Evolutionary conservation across 2,797 vertebrate genomes (phyloP).

Genomic region (Salarias fasciatus): DNA sequence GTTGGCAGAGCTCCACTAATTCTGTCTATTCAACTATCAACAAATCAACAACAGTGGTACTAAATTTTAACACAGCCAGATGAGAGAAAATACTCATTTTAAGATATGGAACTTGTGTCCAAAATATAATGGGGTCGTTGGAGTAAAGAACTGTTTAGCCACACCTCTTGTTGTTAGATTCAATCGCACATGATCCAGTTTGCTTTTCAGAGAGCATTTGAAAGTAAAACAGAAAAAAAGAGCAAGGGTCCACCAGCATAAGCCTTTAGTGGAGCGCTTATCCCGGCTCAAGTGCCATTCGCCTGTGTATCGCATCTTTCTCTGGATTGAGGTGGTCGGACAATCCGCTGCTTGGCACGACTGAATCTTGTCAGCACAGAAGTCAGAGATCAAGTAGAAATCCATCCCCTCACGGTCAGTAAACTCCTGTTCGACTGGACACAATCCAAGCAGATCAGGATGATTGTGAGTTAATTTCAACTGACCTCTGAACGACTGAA

Average conservation of each 20-base stretch:
- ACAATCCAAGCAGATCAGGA: not conserved
- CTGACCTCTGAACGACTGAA: not conserved
- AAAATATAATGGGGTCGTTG: not conserved
- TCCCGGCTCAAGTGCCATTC: not conserved
- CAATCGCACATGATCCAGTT: not conserved
- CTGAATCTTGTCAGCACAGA: not conserved
- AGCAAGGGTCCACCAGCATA: not conserved
- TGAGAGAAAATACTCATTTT: not conserved
- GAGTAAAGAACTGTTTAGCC: not conserved
- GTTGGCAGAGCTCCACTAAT: too few species aligned
- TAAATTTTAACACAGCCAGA: too few species aligned
- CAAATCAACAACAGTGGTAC: too few species aligned
- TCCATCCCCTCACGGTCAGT: not conserved
- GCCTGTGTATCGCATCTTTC: not conserved
- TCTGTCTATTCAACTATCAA: too few species aligned
- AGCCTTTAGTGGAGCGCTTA: not conserved
- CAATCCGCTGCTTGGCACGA: conserved; percentile 2
- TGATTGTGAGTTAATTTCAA: conserved; percentile 2
- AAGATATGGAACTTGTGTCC: not conserved
- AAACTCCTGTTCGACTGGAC: too few species aligned
- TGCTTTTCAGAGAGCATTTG: not conserved
- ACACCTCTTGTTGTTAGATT: not conserved
- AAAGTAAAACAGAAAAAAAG: not conserved
- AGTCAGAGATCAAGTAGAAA: not conserved
- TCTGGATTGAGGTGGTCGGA: not conserved